These are phyloP conservation scores for Bungarus multicinctus DNA, from an alignment of 2,113 vertebrate species.

Conservation along the genomic window DNA sequence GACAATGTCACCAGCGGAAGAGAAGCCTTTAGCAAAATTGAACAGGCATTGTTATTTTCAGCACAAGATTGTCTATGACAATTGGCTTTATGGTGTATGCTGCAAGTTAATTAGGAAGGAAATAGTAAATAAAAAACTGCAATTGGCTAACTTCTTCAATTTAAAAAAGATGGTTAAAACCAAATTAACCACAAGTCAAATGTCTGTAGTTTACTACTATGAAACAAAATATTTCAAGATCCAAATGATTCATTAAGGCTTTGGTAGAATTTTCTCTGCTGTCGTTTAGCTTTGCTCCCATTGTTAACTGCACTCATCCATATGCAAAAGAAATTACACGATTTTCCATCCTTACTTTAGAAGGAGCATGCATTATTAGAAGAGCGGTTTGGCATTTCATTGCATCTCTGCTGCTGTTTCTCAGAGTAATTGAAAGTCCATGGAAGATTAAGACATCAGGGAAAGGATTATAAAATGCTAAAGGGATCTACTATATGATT, in stretches of 20 bases:
- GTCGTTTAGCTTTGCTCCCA: neutral
- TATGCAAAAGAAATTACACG: neutral
- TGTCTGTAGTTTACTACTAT: neutral
- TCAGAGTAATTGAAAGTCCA: neutral
- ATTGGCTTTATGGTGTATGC: neutral
- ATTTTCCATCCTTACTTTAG: neutral
- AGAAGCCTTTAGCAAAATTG: neutral
- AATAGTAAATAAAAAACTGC: neutral
- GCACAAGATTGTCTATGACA: neutral
- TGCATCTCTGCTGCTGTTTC: neutral
- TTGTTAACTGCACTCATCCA: neutral
- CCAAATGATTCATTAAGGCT: constrained; percentile 2
- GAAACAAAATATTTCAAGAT: neutral
- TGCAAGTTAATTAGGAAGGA: neutral
- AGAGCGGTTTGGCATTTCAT: neutral
- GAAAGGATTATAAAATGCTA: neutral
- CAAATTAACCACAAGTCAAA: neutral
- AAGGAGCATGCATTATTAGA: neutral
- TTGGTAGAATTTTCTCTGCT: neutral
- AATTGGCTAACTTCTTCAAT: neutral
- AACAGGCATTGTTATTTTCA: neutral
- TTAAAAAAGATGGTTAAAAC: neutral
- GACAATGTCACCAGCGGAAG: neutral
- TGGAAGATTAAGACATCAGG: neutral
- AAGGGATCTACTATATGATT: neutral